Evolutionary conservation across 2,797 vertebrate genomes (phyloP).

Genomic region (Anableps anableps): DNA sequence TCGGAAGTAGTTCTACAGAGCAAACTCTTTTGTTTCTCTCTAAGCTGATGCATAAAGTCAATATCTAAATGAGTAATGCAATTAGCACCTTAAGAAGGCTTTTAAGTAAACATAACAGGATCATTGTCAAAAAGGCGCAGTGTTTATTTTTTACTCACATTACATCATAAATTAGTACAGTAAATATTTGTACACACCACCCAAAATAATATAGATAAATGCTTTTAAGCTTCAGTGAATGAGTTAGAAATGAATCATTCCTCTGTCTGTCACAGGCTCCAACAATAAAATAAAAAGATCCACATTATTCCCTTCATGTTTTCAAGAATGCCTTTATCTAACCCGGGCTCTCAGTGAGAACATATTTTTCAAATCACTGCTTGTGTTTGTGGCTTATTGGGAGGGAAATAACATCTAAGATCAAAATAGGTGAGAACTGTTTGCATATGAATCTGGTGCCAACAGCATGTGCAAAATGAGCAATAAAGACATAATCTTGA

Average conservation of each 20-base stretch:
- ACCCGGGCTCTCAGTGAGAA: background rate
- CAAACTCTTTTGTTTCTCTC: background rate
- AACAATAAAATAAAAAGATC: background rate
- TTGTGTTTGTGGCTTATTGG: background rate
- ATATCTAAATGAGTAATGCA: background rate
- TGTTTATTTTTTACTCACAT: background rate
- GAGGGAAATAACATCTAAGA: background rate
- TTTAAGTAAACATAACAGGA: background rate
- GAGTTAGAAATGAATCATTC: background rate
- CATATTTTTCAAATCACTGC: background rate
- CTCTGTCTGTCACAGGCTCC: background rate
- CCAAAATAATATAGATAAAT: background rate
- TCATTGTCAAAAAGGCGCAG: background rate
- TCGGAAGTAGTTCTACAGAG: background rate
- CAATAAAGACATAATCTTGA: constrained; percentile 10
- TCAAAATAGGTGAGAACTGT: background rate
- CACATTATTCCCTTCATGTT: background rate
- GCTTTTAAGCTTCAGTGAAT: background rate
- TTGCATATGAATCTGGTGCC: background rate
- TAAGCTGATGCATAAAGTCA: background rate
- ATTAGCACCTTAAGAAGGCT: background rate
- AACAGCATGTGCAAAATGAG: background rate
- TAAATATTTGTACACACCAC: background rate
- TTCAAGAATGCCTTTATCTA: background rate
- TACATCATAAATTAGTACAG: background rate